Evolutionary conservation across 2,888 invertebrate genomes (phyloP).

Genomic region (Drepana falcataria): DNA sequence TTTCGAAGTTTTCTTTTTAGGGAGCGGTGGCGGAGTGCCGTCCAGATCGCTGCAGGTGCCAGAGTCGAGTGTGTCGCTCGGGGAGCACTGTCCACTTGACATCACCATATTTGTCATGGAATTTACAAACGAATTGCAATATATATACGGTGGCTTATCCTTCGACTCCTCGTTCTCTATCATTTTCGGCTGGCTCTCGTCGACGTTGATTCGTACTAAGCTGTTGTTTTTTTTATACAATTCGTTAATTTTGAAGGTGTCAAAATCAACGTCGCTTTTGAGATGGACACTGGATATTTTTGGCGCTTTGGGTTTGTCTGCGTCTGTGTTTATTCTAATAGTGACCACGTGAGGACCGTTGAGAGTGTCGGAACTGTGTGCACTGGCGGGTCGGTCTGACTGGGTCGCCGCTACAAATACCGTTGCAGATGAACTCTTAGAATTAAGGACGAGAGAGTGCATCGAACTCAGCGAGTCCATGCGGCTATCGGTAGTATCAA

Average conservation of each 20-base stretch:
- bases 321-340: conserved; percentile 83
- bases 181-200: conserved; percentile 64
- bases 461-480: conserved; percentile 72
- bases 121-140: conserved; percentile 79
- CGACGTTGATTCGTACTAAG: conserved; percentile 80
- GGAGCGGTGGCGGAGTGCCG: conserved; percentile 83
- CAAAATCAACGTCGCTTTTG: conserved; percentile 68
- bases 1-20: conserved; percentile 81
- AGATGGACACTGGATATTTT: conserved; percentile 73
- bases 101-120: conserved; percentile 79
- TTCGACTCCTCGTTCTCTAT: conserved; percentile 70
- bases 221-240: conserved; percentile 69
- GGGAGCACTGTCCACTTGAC: conserved; percentile 90
- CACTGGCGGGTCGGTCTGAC: conserved; percentile 68
- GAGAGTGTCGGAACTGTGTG: conserved; percentile 64
- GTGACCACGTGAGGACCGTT: conserved; percentile 83
- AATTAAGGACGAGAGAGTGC: conserved; percentile 78
- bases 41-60: conserved; percentile 92
- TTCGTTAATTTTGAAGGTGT: conserved; percentile 58
- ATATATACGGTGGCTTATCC: conserved; percentile 78
- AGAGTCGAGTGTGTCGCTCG: conserved; percentile 89
- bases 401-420: conserved; percentile 76
- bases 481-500: conserved; percentile 44
- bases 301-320: conserved; percentile 70
- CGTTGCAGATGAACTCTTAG: conserved; percentile 73